Conservation (phyloP, 2,113 vertebrate genomes). For the Lophotis ruficrista region DNA sequence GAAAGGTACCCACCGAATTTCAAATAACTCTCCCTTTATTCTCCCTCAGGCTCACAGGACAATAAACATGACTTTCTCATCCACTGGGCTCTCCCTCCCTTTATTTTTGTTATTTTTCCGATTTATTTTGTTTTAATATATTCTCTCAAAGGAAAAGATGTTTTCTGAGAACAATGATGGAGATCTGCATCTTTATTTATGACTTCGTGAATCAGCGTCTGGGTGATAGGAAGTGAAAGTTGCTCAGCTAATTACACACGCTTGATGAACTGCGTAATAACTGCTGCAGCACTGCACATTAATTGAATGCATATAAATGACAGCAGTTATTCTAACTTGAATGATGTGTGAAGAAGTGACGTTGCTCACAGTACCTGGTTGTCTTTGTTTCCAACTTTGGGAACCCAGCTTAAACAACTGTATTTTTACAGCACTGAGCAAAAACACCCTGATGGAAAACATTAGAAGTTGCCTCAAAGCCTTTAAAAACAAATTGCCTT, state of each 20-base stretch:
- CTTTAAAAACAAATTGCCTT: not conserved
- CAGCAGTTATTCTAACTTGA: constrained; percentile 72
- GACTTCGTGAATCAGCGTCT: constrained; percentile 77
- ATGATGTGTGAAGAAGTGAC: constrained; percentile 53
- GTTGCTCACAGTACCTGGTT: constrained; percentile 36
- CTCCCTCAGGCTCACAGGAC: not conserved
- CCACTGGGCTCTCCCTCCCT: not conserved
- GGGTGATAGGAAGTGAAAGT: constrained; percentile 78
- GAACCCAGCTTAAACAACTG: not conserved
- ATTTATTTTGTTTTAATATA: not conserved
- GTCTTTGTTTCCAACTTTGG: constrained; percentile 9
- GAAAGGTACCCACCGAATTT: constrained; percentile 17
- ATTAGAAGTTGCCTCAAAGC: not conserved
- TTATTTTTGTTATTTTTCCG: not conserved
- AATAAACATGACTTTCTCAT: not conserved
- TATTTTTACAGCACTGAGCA: not conserved
- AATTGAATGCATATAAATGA: constrained; percentile 76
- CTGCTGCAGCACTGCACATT: constrained; percentile 68
- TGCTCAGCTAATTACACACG: constrained; percentile 81
- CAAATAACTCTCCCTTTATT: not conserved
- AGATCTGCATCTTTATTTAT: constrained; percentile 80
- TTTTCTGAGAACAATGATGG: constrained; percentile 45
- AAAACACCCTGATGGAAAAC: not conserved
- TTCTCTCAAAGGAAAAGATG: constrained; percentile 13
- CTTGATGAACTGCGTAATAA: constrained; percentile 80